Evolutionary conservation across 2,797 vertebrate species (phyloP), one percentile per base, ranked within the genome.

Genomic region (Etheostoma nigrum): DNA sequence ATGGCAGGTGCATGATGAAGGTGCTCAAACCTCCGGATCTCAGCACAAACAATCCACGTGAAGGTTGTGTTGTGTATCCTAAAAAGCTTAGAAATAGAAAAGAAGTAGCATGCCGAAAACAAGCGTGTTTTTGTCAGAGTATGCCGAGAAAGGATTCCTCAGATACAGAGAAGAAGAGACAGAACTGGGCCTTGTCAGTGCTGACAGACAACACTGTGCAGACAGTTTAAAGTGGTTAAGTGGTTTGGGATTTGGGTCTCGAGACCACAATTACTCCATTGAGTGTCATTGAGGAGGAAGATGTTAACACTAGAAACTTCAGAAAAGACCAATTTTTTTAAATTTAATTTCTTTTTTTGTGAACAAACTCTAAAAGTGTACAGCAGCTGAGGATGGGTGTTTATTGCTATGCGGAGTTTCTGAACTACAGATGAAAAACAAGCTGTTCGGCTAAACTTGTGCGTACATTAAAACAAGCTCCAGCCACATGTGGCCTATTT

Each of bases 151-250:
- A 76, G 86, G 72, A 73, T 83, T 82, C 80, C 83, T 78, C 72
- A 61, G 72, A 81, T 12, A 74, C 7, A 30, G 44, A 33, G 70
- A 44, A 33, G 70, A 44, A 6, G 66, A 84, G 71, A 90, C 88
- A 89, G 72, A 85, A 77, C 42, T 8, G 14, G 64, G n/a, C 78
- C 70, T 86, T 91, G 86, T 90, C 78, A 57, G 68, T 9, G 12
- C 61, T 44, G 64, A 84, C 75, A 63, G 77, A 73, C 78, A 67
- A 76, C 86, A 48, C 58, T 48, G 73, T 25, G 57, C 68, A 75
- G 85, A 78, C 70, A 36, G 74, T 78, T 72, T 62, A 59, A 75
- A 91, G 77, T 77, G 85, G 76, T 79, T 81, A 80, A 84, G 79
- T 79, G 83, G 79, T 84, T 67, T 53, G 45, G 72, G 72, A 27